Conservation (phyloP, 2,888 invertebrate genomes). For the Pyrrhia umbra region DNA sequence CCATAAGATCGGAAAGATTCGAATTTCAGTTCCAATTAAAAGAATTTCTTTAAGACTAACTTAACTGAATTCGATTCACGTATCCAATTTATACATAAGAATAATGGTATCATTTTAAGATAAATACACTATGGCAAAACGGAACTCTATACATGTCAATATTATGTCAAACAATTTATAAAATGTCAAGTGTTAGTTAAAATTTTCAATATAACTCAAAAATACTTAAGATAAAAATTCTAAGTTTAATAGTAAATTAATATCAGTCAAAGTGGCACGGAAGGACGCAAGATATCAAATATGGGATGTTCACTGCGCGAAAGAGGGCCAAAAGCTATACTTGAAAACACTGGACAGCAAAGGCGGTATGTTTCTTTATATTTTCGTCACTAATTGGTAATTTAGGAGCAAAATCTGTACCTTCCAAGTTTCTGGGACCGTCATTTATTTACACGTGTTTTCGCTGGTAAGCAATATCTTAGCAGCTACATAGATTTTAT, state of each 20-base stretch:
- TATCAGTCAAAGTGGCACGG: conserved; percentile 82
- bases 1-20: not conserved
- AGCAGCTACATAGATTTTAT: too few species aligned
- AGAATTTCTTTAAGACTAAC: too few species aligned
- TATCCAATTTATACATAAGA: not conserved
- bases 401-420: not conserved
- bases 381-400: not conserved
- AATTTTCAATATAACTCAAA: conserved; percentile 27
- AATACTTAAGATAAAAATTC: conserved; percentile 60
- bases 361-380: conserved; percentile 75
- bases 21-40: too few species aligned
- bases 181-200: conserved; percentile 14
- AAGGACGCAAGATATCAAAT: conserved; percentile 78
- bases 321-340: conserved; percentile 84
- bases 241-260: conserved; percentile 28
- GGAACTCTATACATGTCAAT: conserved; percentile 16
- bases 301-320: conserved; percentile 84
- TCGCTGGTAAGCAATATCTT: not conserved
- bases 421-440: not conserved
- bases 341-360: conserved; percentile 81
- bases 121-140: too few species aligned
- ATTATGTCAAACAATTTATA: conserved; percentile 12
- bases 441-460: not conserved
- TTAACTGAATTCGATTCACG: not conserved
- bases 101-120: too few species aligned